These are phyloP conservation scores for Anguilla obscura DNA, from an alignment of 2,797 vertebrate genomes.

Conservation along the genomic window DNA sequence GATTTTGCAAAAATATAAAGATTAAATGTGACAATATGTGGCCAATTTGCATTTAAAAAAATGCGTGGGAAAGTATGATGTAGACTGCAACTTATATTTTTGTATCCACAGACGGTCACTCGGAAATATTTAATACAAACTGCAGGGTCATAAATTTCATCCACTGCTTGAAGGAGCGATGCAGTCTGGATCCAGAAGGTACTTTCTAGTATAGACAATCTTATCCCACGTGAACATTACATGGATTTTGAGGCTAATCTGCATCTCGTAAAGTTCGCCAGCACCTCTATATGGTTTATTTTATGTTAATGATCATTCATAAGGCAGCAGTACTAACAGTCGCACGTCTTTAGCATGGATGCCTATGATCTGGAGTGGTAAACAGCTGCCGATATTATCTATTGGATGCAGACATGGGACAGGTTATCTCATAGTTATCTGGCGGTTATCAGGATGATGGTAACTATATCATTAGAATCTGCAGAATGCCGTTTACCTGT, in stretches of 20 bases:
- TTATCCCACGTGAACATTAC: not conserved
- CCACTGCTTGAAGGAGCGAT: conserved; percentile 62
- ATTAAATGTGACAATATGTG: not conserved
- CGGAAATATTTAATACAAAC: conserved; percentile 68
- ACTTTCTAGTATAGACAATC: not conserved
- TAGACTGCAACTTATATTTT: not conserved
- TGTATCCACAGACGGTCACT: conserved; percentile 57
- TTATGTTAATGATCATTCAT: not conserved
- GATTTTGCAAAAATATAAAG: not conserved
- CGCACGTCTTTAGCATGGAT: not conserved
- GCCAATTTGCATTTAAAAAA: not conserved
- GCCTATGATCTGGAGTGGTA: not conserved
- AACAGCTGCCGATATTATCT: not conserved
- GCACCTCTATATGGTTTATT: not conserved
- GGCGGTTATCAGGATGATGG: not conserved
- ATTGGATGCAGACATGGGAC: not conserved
- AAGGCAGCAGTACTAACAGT: not conserved
- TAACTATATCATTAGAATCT: not conserved
- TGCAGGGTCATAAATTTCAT: conserved; percentile 70
- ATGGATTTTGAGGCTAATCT: not conserved
- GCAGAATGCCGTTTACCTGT: not conserved
- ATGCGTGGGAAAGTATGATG: not conserved
- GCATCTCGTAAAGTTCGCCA: not conserved
- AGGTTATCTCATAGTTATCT: not conserved
- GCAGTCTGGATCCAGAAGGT: conserved; percentile 64